Conservation (phyloP, 2,888 invertebrate genomes). For the Eudasyphora cyanicolor region DNA sequence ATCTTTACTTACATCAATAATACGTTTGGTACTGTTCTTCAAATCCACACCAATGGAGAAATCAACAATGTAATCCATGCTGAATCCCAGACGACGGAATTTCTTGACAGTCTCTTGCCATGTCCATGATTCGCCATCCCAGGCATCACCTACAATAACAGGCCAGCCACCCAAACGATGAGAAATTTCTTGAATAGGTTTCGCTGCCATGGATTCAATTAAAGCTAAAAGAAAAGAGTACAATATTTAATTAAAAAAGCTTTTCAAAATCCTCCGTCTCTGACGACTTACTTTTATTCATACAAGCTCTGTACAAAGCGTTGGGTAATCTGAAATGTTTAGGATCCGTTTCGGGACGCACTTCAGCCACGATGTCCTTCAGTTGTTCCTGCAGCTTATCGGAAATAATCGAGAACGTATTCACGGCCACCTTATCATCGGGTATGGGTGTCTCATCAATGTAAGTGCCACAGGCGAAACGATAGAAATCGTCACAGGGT, state of each 20-base stretch:
- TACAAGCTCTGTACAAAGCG: slow-evolving; percentile 80
- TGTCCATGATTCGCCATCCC: slow-evolving; percentile 87
- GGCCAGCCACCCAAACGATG: slow-evolving; percentile 96
- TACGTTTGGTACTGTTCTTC: slow-evolving; percentile 91
- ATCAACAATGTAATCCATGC: slow-evolving; percentile 93
- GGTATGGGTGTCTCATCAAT: slow-evolving; percentile 85
- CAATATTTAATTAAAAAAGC: neutral
- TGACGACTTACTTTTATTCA: slow-evolving; percentile 80
- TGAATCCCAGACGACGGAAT: slow-evolving; percentile 90
- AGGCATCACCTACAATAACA: slow-evolving; percentile 87
- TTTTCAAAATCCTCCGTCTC: neutral
- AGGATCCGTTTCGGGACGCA: slow-evolving; percentile 75
- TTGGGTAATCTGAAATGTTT: slow-evolving; percentile 80
- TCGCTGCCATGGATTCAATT: slow-evolving; percentile 89
- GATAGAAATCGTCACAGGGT: slow-evolving; percentile 90
- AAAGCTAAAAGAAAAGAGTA: slow-evolving; percentile 81
- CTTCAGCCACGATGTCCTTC: slow-evolving; percentile 78
- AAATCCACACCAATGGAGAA: slow-evolving; percentile 94
- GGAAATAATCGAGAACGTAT: slow-evolving; percentile 79
- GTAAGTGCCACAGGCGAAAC: slow-evolving; percentile 88
- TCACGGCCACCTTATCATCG: slow-evolving; percentile 83
- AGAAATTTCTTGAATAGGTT: slow-evolving; percentile 87
- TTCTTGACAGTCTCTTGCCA: slow-evolving; percentile 92
- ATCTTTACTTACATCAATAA: slow-evolving; percentile 91
- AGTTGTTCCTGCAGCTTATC: slow-evolving; percentile 80